Evolutionary conservation across 2,797 vertebrate genomes (phyloP), one percentile per base, ranked within the genome.

Genomic region (Anisognathus igniventris): DNA sequence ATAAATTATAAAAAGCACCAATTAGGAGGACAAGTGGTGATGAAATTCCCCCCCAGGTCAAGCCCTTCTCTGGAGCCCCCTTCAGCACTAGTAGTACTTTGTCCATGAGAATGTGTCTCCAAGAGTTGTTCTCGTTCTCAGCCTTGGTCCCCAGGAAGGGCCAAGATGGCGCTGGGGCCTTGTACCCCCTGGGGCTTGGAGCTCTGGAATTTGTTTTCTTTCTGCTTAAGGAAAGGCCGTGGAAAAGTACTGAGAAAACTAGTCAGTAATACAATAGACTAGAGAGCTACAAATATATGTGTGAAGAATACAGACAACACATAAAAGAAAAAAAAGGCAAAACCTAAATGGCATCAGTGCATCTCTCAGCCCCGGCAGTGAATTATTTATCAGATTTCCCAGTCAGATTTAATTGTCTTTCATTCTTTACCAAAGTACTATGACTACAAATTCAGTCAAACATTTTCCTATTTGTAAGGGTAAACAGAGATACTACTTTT

Each of bases 381-480:
- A 91, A 95, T 80, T 78, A 83, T 85, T 94, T 78, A 90, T 80
- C 86, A 67, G 35, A 67, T 86, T 79, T 82, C 31, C 33, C 23
- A 75, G 16, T 30, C 84, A 65, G 20, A 78, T 93, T 92, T 79
- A 86, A 76, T 88, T 93, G 60, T 64, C n/a, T 95, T 81, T 81
- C 17, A 21, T 68, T 93, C 56, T 70, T 90, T 58, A 57, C 24
- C 28, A 66, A 89, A 74, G 39, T 12, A 2, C 37, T 33, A 7
- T 42, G 76, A 75, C 54, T 70, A 70, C 44, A 90, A 90, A 95
- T 53, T 77, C 58, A 86, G 39, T 56, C 48, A 93, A 86, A 78
- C 20, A 16, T 86, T 84, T 85, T 94, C 48, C 86, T 9, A 72
- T 91, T 92, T 93, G 30, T 75, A 65, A 61, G 7, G 5, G 66